Evolutionary conservation across 2,797 vertebrate genomes (phyloP).

Genomic region (Sternarchorhynchus goeldii): DNA sequence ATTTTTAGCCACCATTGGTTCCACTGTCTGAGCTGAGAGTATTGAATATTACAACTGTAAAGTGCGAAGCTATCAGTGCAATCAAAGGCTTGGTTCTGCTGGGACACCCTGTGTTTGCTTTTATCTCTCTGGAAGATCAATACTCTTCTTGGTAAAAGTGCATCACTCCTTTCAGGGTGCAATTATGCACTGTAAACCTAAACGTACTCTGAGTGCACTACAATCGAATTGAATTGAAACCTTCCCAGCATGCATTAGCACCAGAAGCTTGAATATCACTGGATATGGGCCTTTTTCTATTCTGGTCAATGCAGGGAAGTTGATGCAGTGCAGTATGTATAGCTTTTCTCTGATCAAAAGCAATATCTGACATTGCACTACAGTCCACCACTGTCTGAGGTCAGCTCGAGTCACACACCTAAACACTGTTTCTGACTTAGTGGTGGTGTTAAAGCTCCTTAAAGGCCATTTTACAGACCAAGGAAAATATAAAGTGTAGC

Average conservation of each 20-base stretch:
- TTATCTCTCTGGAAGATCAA: conserved; percentile 70
- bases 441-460: too few relatives aligned
- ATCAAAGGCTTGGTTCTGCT: conserved; percentile 28
- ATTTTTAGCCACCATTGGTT: background rate
- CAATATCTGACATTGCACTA: too few relatives aligned
- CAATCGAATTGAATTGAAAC: conserved; percentile 53
- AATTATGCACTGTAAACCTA: conserved; percentile 73
- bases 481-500: too few relatives aligned
- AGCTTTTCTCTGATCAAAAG: too few relatives aligned
- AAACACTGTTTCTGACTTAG: too few relatives aligned
- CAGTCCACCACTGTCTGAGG: too few relatives aligned
- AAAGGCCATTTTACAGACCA: too few relatives aligned
- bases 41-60: background rate
- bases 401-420: too few relatives aligned
- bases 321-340: conserved; percentile 7
- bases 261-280: conserved; percentile 22
- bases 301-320: conserved; percentile 20
- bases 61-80: conserved; percentile 52
- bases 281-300: conserved; percentile 20
- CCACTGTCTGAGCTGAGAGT: background rate
- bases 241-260: conserved; percentile 49
- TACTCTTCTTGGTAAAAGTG: conserved; percentile 69
- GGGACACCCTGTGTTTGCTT: conserved; percentile 72
- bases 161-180: conserved; percentile 70
- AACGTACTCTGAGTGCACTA: conserved; percentile 75